phyloP scores from a whole-genome alignment of 2,113 vertebrate genomes.

The Antechinus stuartii region DNA sequence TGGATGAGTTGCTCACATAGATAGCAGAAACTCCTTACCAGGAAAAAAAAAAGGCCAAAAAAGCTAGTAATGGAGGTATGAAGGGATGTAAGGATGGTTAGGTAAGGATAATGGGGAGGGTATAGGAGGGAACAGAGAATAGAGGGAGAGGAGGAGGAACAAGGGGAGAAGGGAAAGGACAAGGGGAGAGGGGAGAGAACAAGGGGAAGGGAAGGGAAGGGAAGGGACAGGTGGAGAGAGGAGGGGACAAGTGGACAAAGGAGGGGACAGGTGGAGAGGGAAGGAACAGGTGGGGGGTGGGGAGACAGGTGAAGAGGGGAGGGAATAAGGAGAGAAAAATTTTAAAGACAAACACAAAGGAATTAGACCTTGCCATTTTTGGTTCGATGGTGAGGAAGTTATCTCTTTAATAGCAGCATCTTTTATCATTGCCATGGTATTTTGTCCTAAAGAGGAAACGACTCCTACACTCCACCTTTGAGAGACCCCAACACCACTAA shows the following conservation, averaged over 20 bases:
- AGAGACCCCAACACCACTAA: background rate
- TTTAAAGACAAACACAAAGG: background rate
- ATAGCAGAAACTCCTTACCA: background rate
- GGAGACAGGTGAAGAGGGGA: background rate
- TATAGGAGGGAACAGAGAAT: no score
- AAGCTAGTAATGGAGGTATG: background rate
- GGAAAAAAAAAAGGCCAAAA: background rate
- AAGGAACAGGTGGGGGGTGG: background rate
- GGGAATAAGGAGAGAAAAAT: background rate
- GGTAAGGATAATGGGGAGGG: background rate
- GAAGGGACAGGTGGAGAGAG: background rate
- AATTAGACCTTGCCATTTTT: background rate
- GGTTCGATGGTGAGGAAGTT: background rate
- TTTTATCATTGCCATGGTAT: slow-evolving; percentile 3
- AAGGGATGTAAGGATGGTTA: background rate
- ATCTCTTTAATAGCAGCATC: background rate
- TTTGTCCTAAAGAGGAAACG: background rate
- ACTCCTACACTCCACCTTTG: slow-evolving; percentile 3
- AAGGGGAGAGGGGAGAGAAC: background rate
- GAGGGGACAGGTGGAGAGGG: background rate
- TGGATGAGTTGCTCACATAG: background rate
- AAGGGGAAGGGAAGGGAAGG: no score
- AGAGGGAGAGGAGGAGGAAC: no score
- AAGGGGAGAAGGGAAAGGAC: background rate
- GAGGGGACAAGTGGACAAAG: background rate